Base-by-base conservation (phyloP, 1,140 invertebrate genomes). In the Aphaenogaster ashmeadi region DNA sequence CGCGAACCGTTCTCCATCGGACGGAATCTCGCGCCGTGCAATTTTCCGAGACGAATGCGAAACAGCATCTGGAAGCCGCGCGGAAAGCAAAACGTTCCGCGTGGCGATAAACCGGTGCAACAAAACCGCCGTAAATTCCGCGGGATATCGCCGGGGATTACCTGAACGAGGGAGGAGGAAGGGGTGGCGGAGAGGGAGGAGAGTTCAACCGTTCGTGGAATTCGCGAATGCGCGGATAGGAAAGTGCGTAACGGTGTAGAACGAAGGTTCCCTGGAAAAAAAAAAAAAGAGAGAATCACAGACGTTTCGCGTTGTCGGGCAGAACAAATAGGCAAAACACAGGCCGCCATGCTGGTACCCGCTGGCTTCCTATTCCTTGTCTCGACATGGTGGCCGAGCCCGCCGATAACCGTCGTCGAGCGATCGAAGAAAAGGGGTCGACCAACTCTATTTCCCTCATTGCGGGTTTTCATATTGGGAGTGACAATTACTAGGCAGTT, bases 261-360 rank as follows among this genome's bases (percentile, higher is more conserved):
- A 41, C 27, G 77, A 85, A 78, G 52, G 38, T 81, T 81, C 56
- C 33, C 56, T 18, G 18, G 44, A 44, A 69, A 84, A 15, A 13
- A 50, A 33, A 38, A 54, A 66, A 36, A 18, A 15, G 38, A 36
- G 15, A 80, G 78, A 77, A 71, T 90, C 54, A 7, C 50, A 67
- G 74, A 52, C 58, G 72, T 50, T 64, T 74, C 15, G 3, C 86
- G 88, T 83, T 88, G 86, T 21, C 75, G 52, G 21, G 77, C 56
- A 58, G 52, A 87, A 79, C 72, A 80, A 80, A 66, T 84, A 89
- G 66, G 58, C 72, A 56, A 87, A 85, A 72, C 67, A 50, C 56
- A 83, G 41, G 67, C 52, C 72, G 74, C 62, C 80, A 90, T 90
- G 89, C 89, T 90, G 89, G 89, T 90, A 90, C 89, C 89, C 89